Conservation (phyloP, 1,140 invertebrate genomes). For the Megalopta genalis region DNA sequence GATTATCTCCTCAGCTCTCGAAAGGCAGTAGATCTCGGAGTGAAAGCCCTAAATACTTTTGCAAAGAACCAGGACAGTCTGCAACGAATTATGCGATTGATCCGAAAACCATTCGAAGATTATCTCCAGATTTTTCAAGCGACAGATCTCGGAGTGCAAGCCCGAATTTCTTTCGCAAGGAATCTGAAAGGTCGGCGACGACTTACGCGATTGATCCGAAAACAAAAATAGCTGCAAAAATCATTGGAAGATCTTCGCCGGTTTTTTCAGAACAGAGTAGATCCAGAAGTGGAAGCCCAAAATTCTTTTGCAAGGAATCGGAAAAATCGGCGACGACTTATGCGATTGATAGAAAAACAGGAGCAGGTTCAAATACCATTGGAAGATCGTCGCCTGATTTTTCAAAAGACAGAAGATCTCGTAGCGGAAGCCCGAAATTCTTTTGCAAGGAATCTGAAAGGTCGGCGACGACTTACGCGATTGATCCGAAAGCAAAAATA, state of each 20-base stretch:
- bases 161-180: conserved; percentile 19
- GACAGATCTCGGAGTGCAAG: not conserved
- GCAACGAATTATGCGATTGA: conserved; percentile 1
- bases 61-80: too few species aligned
- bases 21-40: too few species aligned
- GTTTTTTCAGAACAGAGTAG: too few species aligned
- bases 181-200: conserved; percentile 6
- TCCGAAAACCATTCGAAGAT: not conserved
- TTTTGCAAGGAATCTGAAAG: not conserved
- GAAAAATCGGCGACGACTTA: too few species aligned
- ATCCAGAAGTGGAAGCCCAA: too few species aligned
- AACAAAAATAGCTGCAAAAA: too few species aligned
- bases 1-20: not conserved
- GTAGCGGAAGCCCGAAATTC: conserved; percentile 9
- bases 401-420: not conserved
- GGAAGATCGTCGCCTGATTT: not conserved
- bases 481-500: not conserved
- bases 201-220: not conserved
- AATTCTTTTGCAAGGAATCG: too few species aligned
- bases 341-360: not conserved
- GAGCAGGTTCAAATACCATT: not conserved
- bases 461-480: not conserved
- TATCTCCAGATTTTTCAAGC: not conserved
- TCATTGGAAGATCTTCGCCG: not conserved
- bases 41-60: too few species aligned